Conservation (phyloP, 2,888 invertebrate genomes). For the Drosophila diplacantha region DNA sequence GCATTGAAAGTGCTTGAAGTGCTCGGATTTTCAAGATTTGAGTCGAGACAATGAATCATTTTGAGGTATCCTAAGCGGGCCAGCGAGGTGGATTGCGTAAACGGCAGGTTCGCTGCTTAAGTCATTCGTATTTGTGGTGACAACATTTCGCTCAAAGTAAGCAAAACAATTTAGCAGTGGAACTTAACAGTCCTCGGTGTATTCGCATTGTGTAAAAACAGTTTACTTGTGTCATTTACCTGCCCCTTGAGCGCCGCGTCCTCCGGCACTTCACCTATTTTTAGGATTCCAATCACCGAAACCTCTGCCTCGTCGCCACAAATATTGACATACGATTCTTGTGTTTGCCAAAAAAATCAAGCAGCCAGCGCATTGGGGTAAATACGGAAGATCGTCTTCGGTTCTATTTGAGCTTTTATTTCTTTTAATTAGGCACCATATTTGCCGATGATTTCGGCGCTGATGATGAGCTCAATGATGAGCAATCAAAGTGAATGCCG, state of each 20-base stretch:
- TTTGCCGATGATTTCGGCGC: conserved; percentile 44
- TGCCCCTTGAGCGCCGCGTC: conserved; percentile 7
- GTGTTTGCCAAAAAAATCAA: conserved; percentile 20
- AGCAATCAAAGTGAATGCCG: conserved; percentile 43
- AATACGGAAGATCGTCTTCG: conserved; percentile 61
- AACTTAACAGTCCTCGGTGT: conserved; percentile 6
- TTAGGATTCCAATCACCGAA: conserved; percentile 16
- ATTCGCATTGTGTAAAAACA: conserved; percentile 23
- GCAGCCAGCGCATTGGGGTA: conserved; percentile 19
- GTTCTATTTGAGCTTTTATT: conserved; percentile 28
- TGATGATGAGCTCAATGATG: conserved; percentile 35
- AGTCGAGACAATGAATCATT: conserved; percentile 29
- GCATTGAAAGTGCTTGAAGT: conserved; percentile 53
- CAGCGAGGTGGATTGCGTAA: conserved; percentile 49
- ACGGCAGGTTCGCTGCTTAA: conserved; percentile 51
- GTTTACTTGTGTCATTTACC: conserved; percentile 3
- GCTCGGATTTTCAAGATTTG: conserved; percentile 8
- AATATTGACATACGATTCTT: conserved; percentile 47
- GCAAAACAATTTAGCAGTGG: conserved; percentile 31
- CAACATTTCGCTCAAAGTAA: conserved; percentile 38
- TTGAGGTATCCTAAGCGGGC: conserved; percentile 4
- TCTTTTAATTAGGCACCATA: conserved; percentile 68
- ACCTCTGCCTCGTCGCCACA: conserved; percentile 9
- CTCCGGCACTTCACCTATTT: conserved; percentile 29
- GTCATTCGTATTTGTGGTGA: conserved; percentile 58